Evolutionary conservation across 1,140 invertebrate genomes (phyloP).

Genomic region (Papilio polyxenes): DNA sequence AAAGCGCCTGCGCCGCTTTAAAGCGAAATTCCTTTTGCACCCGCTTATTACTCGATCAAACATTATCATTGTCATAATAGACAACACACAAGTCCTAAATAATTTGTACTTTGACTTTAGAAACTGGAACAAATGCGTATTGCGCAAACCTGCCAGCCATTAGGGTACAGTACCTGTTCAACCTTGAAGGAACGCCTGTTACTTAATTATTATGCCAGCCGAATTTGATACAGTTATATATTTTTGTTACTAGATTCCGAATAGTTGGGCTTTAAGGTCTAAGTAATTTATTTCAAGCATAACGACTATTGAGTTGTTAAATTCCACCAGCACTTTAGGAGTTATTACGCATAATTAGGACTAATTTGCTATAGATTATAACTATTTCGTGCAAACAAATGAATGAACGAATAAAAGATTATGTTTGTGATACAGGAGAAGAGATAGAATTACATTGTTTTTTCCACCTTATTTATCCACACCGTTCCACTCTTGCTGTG

Average conservation of each 20-base stretch:
- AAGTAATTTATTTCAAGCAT: constrained; percentile 39
- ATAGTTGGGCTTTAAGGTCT: constrained; percentile 38
- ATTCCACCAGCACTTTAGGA: constrained; percentile 25
- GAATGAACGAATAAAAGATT: not conserved
- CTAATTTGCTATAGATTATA: constrained; percentile 18
- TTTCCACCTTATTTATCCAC: no score
- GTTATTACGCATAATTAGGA: constrained; percentile 33
- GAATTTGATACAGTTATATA: constrained; percentile 75
- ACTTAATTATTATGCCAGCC: constrained; percentile 79
- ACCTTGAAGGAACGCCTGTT: constrained; percentile 74
- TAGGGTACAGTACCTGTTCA: constrained; percentile 71
- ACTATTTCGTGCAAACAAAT: not conserved
- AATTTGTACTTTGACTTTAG: constrained; percentile 76
- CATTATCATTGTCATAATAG: constrained; percentile 61
- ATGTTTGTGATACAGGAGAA: not conserved
- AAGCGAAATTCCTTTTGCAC: constrained; percentile 55
- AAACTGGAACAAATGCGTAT: constrained; percentile 75
- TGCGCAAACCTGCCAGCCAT: constrained; percentile 70
- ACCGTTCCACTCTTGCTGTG: no score
- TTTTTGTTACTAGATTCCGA: constrained; percentile 55
- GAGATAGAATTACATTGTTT: not conserved
- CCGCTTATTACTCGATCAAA: constrained; percentile 59
- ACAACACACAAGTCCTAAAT: constrained; percentile 70
- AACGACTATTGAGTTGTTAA: constrained; percentile 41
- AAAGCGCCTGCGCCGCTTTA: constrained; percentile 41